A percentile compares a stretch with the other conserved stretches of the same genome.
phyloP scores from a whole-genome alignment of 2,797 vertebrate species.

The Sebastes cheni region DNA sequence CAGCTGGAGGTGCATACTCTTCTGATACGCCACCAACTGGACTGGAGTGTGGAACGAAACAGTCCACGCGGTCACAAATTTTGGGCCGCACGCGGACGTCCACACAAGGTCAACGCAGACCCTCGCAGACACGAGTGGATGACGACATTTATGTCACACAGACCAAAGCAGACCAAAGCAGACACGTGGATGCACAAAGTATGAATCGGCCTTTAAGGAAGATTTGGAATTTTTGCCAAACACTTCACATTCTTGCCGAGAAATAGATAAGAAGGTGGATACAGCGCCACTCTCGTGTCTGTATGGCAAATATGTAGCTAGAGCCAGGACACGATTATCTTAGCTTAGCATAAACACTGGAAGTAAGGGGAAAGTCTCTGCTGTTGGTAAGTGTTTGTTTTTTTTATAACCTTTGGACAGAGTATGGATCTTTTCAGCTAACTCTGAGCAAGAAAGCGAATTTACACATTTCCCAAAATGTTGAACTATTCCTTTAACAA shows the following conservation, averaged over 20 bases:
- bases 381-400: neutral
- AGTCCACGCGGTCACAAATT: too few species aligned
- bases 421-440: neutral
- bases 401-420: neutral
- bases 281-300: neutral
- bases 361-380: neutral
- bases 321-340: neutral
- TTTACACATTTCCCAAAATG: neutral
- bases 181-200: too few species aligned
- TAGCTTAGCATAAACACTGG: neutral
- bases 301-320: neutral
- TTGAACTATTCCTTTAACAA: neutral
- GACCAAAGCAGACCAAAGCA: rapidly evolving
- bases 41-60: too few species aligned
- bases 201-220: too few species aligned
- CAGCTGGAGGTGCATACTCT: too few species aligned
- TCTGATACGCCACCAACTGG: too few species aligned
- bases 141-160: too few species aligned
- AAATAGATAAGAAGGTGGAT: neutral
- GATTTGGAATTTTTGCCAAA: neutral
- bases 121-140: too few species aligned
- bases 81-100: too few species aligned
- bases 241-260: neutral
- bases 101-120: too few species aligned
- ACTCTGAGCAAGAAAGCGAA: neutral